Conservation (phyloP, 2,888 invertebrate genomes). For the Cancer borealis region DNA sequence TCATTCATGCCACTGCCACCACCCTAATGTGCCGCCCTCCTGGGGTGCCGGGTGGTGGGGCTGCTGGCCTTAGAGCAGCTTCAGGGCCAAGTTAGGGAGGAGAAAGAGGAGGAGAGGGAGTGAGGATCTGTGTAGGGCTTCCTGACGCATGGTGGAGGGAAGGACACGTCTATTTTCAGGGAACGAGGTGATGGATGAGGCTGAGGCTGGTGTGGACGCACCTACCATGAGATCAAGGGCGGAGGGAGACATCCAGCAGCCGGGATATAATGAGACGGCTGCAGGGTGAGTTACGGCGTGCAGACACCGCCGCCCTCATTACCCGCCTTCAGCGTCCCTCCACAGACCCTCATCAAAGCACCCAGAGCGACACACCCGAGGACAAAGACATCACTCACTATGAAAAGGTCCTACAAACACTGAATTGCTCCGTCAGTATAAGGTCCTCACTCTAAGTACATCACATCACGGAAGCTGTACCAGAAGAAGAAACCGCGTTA, state of each 20-base stretch:
- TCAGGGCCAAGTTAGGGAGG: neutral
- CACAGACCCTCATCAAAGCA: neutral
- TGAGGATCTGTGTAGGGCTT: neutral
- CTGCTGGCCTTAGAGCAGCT: neutral
- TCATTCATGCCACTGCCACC: conserved; percentile 57
- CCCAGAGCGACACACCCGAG: neutral
- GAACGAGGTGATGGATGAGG: conserved; percentile 45
- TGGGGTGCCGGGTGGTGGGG: conserved; percentile 25
- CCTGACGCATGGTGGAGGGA: neutral
- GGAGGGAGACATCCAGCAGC: conserved; percentile 10
- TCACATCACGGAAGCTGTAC: neutral
- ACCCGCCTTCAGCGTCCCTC: conserved; percentile 6
- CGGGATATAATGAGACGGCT: conserved; percentile 33
- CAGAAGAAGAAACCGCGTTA: neutral
- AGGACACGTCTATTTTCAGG: conserved; percentile 16
- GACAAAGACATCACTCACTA: conserved; percentile 22
- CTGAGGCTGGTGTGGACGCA: neutral
- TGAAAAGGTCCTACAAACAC: neutral
- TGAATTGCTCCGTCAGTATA: neutral
- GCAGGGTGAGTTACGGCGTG: conserved; percentile 21
- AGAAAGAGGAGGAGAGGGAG: conserved; percentile 27
- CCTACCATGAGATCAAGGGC: conserved; percentile 27
- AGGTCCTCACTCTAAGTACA: neutral
- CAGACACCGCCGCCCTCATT: neutral
- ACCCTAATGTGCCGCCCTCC: conserved; percentile 47